Conservation (phyloP, 53 echinoderm and acorn worm species). For the Stichopus horrens region DNA sequence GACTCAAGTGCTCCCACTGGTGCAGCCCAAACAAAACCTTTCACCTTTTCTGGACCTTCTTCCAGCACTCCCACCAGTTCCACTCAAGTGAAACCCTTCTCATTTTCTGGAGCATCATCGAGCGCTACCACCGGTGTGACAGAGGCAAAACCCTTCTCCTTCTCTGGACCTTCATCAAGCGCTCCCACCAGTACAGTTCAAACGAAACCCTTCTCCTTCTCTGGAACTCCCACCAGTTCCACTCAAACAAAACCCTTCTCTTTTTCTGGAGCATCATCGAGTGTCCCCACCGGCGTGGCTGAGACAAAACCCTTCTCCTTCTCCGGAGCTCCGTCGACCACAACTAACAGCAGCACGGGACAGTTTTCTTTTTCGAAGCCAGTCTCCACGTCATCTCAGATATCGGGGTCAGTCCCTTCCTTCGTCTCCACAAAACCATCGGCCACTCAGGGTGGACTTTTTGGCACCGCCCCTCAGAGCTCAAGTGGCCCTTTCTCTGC, state of each 20-base stretch:
- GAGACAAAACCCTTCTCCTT: not conserved
- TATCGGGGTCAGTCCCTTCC: not conserved
- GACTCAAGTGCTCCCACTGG: not conserved
- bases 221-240: not conserved
- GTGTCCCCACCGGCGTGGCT: not conserved
- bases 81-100: conserved; percentile 42
- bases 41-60: not conserved
- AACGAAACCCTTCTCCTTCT: not conserved
- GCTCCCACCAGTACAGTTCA: not conserved
- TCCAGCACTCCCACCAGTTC: not conserved
- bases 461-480: not conserved
- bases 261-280: not conserved
- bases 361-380: too few species aligned
- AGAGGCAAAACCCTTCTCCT: not conserved
- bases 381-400: too few species aligned
- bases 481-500: not conserved
- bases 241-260: conserved; percentile 47
- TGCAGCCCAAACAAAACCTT: not conserved
- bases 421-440: not conserved
- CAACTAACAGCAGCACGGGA: conserved; percentile 8
- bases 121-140: not conserved
- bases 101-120: not conserved
- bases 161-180: not conserved
- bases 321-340: not conserved
- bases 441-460: not conserved